phyloP scores from a whole-genome alignment of 2,113 vertebrate genomes.

The Xenopus laevis region DNA sequence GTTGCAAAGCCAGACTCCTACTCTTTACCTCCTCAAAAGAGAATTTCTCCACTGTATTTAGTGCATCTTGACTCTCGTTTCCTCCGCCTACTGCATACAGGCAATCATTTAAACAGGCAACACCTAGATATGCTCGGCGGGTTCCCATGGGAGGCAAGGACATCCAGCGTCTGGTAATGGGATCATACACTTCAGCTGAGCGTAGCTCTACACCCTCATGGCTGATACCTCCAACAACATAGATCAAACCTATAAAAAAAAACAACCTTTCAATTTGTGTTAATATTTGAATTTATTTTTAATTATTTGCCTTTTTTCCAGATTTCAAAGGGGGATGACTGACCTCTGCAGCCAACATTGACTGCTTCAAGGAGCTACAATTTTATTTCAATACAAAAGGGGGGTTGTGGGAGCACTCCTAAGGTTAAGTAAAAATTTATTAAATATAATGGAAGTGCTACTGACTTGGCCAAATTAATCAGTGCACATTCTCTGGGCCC shows the following conservation, averaged over 20 bases:
- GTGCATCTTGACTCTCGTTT: conserved; percentile 86
- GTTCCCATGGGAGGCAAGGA: conserved; percentile 85
- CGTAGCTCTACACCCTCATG: conserved; percentile 85
- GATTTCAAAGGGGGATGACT: no score
- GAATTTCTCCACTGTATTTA: conserved; percentile 90
- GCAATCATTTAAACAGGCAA: conserved; percentile 85
- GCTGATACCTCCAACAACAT: conserved; percentile 89
- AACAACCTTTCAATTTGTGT: not conserved
- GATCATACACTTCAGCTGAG: conserved; percentile 88
- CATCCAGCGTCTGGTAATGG: conserved; percentile 86
- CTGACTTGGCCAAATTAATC: no score
- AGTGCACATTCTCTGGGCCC: no score
- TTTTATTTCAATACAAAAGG: no score
- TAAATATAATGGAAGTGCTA: no score
- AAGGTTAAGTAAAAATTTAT: no score
- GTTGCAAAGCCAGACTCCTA: no score
- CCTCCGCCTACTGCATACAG: conserved; percentile 93
- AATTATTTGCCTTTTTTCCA: no score
- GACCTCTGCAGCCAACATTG: no score
- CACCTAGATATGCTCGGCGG: conserved; percentile 85
- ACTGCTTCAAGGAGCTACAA: no score
- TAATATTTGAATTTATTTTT: no score
- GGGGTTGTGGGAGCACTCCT: no score
- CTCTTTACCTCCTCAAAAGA: conserved; percentile 86
- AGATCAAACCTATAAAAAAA: conserved; percentile 79